Conservation (phyloP, 2,888 invertebrate genomes). For the Drosophila fulvimacula region DNA sequence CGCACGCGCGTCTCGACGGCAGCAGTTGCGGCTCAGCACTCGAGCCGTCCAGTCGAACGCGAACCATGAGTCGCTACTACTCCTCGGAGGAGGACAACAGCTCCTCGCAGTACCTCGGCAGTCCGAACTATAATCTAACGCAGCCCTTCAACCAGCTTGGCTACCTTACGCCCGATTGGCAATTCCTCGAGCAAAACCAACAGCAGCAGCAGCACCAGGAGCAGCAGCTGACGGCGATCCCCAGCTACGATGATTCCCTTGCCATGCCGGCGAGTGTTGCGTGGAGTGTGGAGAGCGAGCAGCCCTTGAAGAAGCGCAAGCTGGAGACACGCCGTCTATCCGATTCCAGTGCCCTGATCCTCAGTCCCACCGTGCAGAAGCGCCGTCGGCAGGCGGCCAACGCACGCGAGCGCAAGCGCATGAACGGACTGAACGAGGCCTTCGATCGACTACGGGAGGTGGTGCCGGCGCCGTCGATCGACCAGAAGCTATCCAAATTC, state of each 20-base stretch:
- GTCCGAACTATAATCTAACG: slow-evolving; percentile 73
- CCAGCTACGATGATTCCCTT: not conserved
- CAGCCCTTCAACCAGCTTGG: slow-evolving; percentile 32
- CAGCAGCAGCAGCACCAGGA: slow-evolving; percentile 4
- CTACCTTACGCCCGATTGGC: slow-evolving; percentile 67
- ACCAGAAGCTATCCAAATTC: slow-evolving; percentile 90
- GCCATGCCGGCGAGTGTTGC: slow-evolving; percentile 1
- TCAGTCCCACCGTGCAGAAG: slow-evolving; percentile 87
- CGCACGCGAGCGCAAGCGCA: slow-evolving; percentile 90
- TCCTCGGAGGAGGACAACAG: slow-evolving; percentile 83
- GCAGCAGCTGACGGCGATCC: slow-evolving; percentile 3
- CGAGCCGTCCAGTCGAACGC: slow-evolving; percentile 54
- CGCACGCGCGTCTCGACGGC: slow-evolving; percentile 49
- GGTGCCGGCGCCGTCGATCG: slow-evolving; percentile 89
- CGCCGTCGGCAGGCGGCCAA: slow-evolving; percentile 90
- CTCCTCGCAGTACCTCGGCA: slow-evolving; percentile 80
- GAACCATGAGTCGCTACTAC: slow-evolving; percentile 71
- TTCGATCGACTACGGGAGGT: slow-evolving; percentile 90
- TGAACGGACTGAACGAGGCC: slow-evolving; percentile 91
- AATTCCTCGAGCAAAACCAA: slow-evolving; percentile 39
- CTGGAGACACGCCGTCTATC: slow-evolving; percentile 17
- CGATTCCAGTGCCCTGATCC: slow-evolving; percentile 60
- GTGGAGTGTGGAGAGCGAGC: slow-evolving; percentile 5
- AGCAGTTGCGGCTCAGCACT: slow-evolving; percentile 76
- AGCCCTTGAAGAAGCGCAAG: slow-evolving; percentile 37